phyloP scores from a whole-genome alignment of 2,797 vertebrate species.

The Otolemur crassicaudatus region DNA sequence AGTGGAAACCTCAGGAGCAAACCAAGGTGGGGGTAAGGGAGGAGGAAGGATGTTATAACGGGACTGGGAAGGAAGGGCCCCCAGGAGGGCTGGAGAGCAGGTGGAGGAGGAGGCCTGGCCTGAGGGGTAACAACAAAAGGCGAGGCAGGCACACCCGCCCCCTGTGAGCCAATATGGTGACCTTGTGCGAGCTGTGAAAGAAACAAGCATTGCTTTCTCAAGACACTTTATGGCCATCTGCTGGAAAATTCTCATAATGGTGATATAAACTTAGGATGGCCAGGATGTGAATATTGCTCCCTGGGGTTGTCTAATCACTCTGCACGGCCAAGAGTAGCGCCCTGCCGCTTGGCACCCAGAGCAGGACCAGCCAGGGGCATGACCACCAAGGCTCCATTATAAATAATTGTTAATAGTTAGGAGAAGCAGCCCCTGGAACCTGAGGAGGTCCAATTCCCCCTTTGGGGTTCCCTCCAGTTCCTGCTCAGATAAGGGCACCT shows the following conservation, averaged over 20 bases:
- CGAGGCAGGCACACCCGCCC: not conserved
- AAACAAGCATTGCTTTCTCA: slow-evolving; percentile 39
- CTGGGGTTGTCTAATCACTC: fast-evolving
- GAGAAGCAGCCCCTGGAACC: not conserved
- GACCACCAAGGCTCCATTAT: not conserved
- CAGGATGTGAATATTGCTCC: not conserved
- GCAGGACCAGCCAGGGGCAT: not conserved
- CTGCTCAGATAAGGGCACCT: not conserved
- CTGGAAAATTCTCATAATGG: slow-evolving; percentile 64
- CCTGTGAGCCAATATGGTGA: not conserved
- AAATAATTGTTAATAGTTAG: not conserved
- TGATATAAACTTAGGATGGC: not conserved
- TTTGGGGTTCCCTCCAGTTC: not conserved
- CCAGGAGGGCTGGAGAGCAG: not conserved
- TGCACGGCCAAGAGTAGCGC: too few relatives aligned
- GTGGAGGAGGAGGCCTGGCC: too few relatives aligned
- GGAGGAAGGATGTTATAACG: not conserved
- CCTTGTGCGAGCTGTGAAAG: not conserved
- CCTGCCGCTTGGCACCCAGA: not conserved
- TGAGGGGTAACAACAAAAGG: not conserved
- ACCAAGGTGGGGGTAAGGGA: not conserved
- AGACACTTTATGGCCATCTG: slow-evolving; percentile 72
- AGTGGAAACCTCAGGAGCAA: not conserved
- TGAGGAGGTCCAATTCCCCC: not conserved
- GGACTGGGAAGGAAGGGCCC: not conserved